Evolutionary conservation across 2,888 invertebrate genomes (phyloP).

Genomic region (Amiota mariae): DNA sequence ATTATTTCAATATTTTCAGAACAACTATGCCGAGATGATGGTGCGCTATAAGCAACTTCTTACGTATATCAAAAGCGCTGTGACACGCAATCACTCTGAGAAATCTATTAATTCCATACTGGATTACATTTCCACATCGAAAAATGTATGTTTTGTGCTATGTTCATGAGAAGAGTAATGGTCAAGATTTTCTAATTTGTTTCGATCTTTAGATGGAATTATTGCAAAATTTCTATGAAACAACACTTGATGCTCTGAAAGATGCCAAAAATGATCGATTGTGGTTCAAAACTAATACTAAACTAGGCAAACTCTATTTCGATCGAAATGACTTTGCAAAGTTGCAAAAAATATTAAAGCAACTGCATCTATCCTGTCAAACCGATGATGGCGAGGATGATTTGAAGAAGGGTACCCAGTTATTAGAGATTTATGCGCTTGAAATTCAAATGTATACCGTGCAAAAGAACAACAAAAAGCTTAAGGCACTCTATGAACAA

Average conservation of each 20-base stretch:
- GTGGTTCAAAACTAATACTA: conserved; percentile 99
- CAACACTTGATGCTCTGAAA: conserved; percentile 92
- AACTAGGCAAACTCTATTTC: conserved; percentile 97
- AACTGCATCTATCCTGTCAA: conserved; percentile 97
- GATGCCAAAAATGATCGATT: conserved; percentile 99
- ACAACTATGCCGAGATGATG: conserved; percentile 97
- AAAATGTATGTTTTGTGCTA: conserved; percentile 88
- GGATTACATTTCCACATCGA: conserved; percentile 99
- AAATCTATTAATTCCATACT: conserved; percentile 99
- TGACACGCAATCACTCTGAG: conserved; percentile 98
- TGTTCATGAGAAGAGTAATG: background rate
- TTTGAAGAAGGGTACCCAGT: conserved; percentile 96
- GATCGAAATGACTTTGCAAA: conserved; percentile 96
- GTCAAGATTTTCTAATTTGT: background rate
- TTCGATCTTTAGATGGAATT: conserved; percentile 86
- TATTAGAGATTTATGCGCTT: conserved; percentile 97
- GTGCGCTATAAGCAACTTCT: conserved; percentile 93
- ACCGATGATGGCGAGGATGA: conserved; percentile 99
- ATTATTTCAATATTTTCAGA: conserved; percentile 75
- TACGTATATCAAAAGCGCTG: conserved; percentile 99
- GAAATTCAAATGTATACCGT: conserved; percentile 99
- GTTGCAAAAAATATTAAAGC: conserved; percentile 96
- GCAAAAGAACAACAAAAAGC: conserved; percentile 98
- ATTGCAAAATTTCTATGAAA: conserved; percentile 98
- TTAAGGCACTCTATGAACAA: conserved; percentile 97